Base-by-base conservation (phyloP, 2,888 invertebrate genomes). In the Diachrysia chrysitis region DNA sequence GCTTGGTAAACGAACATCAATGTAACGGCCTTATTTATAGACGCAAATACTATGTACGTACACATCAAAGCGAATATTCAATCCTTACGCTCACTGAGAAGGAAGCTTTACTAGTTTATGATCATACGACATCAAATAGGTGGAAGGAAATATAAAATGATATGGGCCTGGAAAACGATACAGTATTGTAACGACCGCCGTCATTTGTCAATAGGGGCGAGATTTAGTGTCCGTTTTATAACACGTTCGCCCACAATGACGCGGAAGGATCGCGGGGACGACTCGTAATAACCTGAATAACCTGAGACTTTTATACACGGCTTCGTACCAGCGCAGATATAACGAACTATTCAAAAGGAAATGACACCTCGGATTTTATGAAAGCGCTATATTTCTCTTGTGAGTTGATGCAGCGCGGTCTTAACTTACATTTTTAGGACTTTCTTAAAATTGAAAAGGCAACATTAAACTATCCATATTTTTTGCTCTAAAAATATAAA, bases 261-360 rank as follows among this genome's bases (percentile, higher is more conserved):
- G 76, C 69, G 72, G 74, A 66, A 83, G 82, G 85, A 85, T 85
- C 82, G 82, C 81, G 74, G 81, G 68, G 66, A 29, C 77, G 78
- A 80, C 85, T 86, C 79, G 85, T 87, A 89, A 89, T 88, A 90
- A 89, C 83, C 82, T 87, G 85, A 86, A 86, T 85, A 88, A 87
- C 88, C 86, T 82, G 85, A 89, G 86, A 90, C 88, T 88, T 87
- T 86, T 87, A 88, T 87, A 85, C 86, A 70, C 81, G 75, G 69
- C 81, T 79, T 75, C 79, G 73, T 79, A 70, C 81, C 73, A 71
- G 80, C 83, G 81, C 82, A 86, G 80, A 89, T 89, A 89, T 92
- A 92, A 92, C 90, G 88, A 91, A 91, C 90, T 90, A 91, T 91
- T 91, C 90, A 91, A 85, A 90, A 89, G 89, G 88, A 89, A 90